Conservation (phyloP, 2,113 vertebrate genomes). For the Phyllostomus hastatus region DNA sequence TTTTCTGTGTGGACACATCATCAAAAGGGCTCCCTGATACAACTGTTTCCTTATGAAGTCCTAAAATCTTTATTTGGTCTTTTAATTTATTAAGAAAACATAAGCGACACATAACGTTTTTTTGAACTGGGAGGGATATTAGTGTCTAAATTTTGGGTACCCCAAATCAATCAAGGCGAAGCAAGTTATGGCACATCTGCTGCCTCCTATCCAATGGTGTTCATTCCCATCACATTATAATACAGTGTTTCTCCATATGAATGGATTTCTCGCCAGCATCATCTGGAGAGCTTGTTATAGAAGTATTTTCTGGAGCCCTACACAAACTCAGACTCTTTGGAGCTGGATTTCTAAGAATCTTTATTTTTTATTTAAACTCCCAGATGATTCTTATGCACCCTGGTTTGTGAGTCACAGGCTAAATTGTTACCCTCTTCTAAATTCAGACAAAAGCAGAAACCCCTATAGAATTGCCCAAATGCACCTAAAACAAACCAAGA, state of each 20-base stretch:
- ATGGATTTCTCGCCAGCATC: not conserved
- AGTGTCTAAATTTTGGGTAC: not conserved
- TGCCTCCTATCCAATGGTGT: not conserved
- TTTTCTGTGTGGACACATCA: not conserved
- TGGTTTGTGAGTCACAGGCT: not conserved
- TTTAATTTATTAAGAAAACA: slow-evolving; percentile 1
- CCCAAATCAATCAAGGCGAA: not conserved
- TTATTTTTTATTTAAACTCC: not conserved
- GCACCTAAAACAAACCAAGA: not conserved
- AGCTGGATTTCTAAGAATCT: not conserved
- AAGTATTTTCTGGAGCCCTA: not conserved
- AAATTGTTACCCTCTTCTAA: not conserved
- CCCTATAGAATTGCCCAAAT: not conserved
- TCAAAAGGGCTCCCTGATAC: not conserved
- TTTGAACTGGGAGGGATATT: not conserved
- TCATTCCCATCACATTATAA: not conserved
- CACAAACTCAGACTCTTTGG: not conserved
- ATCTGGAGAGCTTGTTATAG: not conserved
- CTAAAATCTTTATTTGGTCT: slow-evolving; percentile 3
- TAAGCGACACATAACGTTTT: not conserved
- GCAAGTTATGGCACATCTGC: not conserved
- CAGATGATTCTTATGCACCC: not conserved
- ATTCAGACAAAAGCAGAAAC: not conserved
- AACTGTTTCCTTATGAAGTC: not conserved
- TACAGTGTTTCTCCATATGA: not conserved